phyloP scores from a whole-genome alignment of 2,888 invertebrate species.

The Anthophora plumipes region DNA sequence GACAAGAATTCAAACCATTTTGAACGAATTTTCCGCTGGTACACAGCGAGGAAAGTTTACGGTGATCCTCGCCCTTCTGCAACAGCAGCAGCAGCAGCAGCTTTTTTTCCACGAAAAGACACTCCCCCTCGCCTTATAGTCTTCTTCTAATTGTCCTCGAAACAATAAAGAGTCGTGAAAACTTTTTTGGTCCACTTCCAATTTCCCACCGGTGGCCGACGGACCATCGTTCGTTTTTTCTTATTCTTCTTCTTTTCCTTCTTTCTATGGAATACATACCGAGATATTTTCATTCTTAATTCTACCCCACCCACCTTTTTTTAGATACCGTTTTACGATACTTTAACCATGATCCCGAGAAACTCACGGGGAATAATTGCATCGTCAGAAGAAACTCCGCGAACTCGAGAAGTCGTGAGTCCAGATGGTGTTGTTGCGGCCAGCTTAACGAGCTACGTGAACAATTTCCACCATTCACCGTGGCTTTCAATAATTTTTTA shows the following conservation, averaged over 20 bases:
- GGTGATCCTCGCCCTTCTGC: slow-evolving; percentile 51
- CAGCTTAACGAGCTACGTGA: slow-evolving; percentile 17
- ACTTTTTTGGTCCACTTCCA: slow-evolving; percentile 62
- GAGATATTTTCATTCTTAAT: slow-evolving; percentile 43
- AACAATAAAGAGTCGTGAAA: slow-evolving; percentile 68
- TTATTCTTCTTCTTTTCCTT: too few relatives aligned
- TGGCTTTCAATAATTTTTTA: not conserved
- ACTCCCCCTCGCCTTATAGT: not conserved
- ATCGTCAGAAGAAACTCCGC: not conserved
- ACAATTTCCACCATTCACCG: not conserved
- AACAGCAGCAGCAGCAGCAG: not conserved
- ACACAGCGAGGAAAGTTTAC: slow-evolving; percentile 75
- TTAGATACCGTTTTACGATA: not conserved
- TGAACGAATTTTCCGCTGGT: slow-evolving; percentile 81
- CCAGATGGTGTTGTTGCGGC: not conserved
- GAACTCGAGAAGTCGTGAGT: not conserved
- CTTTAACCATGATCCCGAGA: not conserved
- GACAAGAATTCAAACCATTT: slow-evolving; percentile 82
- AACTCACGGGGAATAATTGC: slow-evolving; percentile 29
- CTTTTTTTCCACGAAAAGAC: not conserved
- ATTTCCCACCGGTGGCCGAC: slow-evolving; percentile 45
- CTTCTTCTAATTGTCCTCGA: slow-evolving; percentile 65
- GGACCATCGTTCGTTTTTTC: slow-evolving; percentile 12
- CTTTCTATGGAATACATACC: not conserved
- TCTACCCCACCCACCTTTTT: not conserved